Percentiles rank a stretch among this genome's conserved stretches.
Evolutionary conservation across 92 coral and sea anemone species (phyloP).

Genomic region (Siderastrea siderea): DNA sequence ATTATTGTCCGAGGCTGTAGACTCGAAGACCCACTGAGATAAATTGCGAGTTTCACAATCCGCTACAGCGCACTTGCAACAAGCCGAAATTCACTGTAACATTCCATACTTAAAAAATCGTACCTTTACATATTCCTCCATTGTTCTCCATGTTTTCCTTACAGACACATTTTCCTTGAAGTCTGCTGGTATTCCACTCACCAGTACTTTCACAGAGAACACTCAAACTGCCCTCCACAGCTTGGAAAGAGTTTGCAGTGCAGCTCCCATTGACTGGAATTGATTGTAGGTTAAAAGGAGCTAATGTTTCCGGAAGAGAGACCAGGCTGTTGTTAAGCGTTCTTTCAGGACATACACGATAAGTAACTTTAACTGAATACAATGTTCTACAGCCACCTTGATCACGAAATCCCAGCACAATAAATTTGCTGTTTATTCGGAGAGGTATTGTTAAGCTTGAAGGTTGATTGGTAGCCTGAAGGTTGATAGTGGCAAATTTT

Average conservation of each 20-base stretch:
- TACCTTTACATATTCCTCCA: slow-evolving; percentile 26
- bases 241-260: slow-evolving; percentile 28
- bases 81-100: no score
- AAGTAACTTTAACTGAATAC: slow-evolving; percentile 54
- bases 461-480: not conserved
- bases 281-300: slow-evolving; percentile 38
- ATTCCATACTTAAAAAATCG: not conserved
- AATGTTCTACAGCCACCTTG: slow-evolving; percentile 78
- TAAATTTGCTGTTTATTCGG: slow-evolving; percentile 25
- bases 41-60: no score
- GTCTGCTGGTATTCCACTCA: slow-evolving; percentile 66
- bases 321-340: slow-evolving; percentile 40
- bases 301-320: slow-evolving; percentile 61
- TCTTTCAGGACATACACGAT: slow-evolving; percentile 64
- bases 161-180: slow-evolving; percentile 74
- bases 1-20: no score
- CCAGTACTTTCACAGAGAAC: slow-evolving; percentile 81
- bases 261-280: slow-evolving; percentile 75
- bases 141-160: slow-evolving; percentile 56
- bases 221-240: not conserved
- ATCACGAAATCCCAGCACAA: slow-evolving; percentile 76
- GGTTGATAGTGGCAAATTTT: not conserved
- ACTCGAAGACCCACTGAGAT: no score
- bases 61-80: no score
- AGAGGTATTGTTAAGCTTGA: not conserved